Evolutionary conservation across 2,888 invertebrate genomes (phyloP).

Genomic region (Leptura quadrifasciata): DNA sequence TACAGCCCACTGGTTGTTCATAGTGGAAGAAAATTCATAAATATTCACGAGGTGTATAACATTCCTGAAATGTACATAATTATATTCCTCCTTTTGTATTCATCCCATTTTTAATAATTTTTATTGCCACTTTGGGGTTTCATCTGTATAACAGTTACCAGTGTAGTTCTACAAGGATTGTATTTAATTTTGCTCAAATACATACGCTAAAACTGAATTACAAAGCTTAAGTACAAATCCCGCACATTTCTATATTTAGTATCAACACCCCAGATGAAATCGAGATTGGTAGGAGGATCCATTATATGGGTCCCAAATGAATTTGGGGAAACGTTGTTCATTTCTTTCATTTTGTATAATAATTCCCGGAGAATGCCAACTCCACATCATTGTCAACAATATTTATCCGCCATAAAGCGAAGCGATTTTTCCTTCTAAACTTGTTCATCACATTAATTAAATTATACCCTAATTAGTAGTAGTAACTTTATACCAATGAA

Average conservation of each 20-base stretch:
- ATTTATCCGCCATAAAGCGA: slow-evolving; percentile 1
- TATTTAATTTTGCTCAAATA: slow-evolving; percentile 1
- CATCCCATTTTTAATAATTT: background rate
- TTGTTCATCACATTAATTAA: slow-evolving; percentile 24
- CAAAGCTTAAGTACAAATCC: slow-evolving; percentile 17
- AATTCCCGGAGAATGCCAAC: background rate
- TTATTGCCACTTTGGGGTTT: background rate
- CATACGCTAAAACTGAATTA: background rate
- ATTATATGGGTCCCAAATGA: slow-evolving; percentile 25
- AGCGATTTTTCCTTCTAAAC: slow-evolving; percentile 15
- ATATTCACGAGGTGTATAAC: background rate
- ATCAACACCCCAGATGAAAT: slow-evolving; percentile 21
- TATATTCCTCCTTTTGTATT: background rate
- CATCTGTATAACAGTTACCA: background rate
- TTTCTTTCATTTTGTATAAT: slow-evolving; percentile 13
- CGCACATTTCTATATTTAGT: slow-evolving; percentile 24
- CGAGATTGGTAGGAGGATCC: slow-evolving; percentile 25
- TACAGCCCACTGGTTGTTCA: background rate
- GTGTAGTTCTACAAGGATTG: background rate
- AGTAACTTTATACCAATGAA: slow-evolving; percentile 10
- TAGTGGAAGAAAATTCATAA: background rate
- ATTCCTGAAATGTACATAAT: background rate
- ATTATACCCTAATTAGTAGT: slow-evolving; percentile 28
- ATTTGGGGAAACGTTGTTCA: background rate
- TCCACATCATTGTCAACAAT: slow-evolving; percentile 8